Base-by-base conservation (phyloP, 2,888 invertebrate species). In the Microdon myrmicae region DNA sequence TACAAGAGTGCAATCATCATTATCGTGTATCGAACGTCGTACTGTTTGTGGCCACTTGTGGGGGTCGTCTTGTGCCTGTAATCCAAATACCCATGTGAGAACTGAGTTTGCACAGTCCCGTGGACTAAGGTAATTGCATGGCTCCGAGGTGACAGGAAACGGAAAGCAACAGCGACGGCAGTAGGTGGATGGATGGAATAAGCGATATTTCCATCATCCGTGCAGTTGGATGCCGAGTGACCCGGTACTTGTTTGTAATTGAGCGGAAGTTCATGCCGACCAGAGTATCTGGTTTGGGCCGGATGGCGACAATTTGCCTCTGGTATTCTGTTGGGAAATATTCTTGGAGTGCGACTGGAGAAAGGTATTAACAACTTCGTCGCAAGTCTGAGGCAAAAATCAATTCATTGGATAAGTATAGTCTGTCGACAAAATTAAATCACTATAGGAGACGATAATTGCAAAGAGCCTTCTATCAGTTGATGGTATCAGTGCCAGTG, bases 1-100 rank as follows among this genome's bases (percentile, higher is more conserved):
- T 67, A 69, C 68, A 68, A 68, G 68, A 67, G 64, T 68, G 69
- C 68, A 69, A 69, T 69, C 69, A 69, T 68, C 68, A 69, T 68
- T 68, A 69, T 69, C 64, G 67, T 64, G 67, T 67, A 67, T 61
- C 66, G 67, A 68, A 67, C 64, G 67, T 60, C 39, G 51, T 44
- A 35, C 41, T 35, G 34, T 32, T 23, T 25, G 12, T 9, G 20
- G 12, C 32, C 28, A 19, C 31, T 53, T 60, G 60, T 41, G 45
- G 41, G 56, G 37, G 56, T 14, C n/a, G 35, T 49, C 44, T 49
- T 45, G 38, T 20, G 37, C 41, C 43, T 56, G 58, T 64, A 64
- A 64, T 58, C 51, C 58, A 56, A 64, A 47, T 43, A 58, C 58
- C 53, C 58, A 58, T 64, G 64, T 58, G 51, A 49, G 64, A 58